phyloP scores from a whole-genome alignment of 2,113 vertebrate species.

The Upupa epops region DNA sequence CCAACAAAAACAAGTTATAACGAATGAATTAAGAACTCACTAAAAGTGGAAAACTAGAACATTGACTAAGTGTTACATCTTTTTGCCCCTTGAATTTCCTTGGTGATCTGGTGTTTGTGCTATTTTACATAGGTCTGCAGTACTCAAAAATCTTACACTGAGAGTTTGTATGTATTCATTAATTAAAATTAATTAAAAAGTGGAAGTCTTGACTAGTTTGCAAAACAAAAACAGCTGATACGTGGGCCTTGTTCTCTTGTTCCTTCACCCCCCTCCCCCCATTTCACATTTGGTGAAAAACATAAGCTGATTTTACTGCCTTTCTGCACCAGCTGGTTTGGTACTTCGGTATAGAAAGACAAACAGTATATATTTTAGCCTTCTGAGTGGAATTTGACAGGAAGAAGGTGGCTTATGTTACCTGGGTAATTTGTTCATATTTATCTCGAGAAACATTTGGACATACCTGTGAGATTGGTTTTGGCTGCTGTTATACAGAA shows the following conservation, averaged over 20 bases:
- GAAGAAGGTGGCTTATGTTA: background rate
- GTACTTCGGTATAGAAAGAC: background rate
- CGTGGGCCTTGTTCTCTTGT: background rate
- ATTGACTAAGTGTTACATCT: background rate
- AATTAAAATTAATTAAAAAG: constrained; percentile 32
- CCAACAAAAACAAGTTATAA: constrained; percentile 64
- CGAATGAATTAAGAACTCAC: constrained; percentile 66
- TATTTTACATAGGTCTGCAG: constrained; percentile 1
- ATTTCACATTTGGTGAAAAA: background rate
- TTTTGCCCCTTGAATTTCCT: constrained; percentile 7
- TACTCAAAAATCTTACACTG: background rate
- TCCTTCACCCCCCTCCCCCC: background rate
- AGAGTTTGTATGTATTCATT: background rate
- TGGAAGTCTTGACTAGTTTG: background rate
- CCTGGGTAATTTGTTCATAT: background rate
- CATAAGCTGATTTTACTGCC: background rate
- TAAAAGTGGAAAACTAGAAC: constrained; percentile 32
- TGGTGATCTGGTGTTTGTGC: background rate
- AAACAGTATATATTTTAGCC: background rate
- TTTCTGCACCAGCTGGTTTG: background rate
- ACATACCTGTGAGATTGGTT: background rate
- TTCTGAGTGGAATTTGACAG: background rate
- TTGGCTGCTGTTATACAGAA: background rate
- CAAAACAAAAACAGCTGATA: constrained; percentile 9
- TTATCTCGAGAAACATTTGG: background rate